Percentiles rank a stretch among this genome's conserved stretches.
These are phyloP conservation scores for Beroe ovata DNA, from an alignment of 37 sponge, comb jelly and placozoan species.

Conservation along the genomic window DNA sequence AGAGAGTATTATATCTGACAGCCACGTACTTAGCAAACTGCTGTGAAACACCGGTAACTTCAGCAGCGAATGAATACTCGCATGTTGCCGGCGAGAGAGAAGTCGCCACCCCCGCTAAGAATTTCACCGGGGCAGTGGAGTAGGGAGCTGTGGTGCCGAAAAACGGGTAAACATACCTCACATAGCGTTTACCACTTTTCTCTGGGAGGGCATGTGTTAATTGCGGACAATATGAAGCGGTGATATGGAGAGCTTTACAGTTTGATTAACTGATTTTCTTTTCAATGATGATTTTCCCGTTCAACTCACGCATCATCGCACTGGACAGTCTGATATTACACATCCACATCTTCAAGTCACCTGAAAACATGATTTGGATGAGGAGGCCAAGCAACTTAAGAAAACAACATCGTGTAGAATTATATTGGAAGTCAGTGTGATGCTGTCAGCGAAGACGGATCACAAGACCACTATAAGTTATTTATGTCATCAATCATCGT, in stretches of 20 bases:
- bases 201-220: not conserved
- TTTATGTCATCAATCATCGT: too few relatives aligned
- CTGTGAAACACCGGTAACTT: not conserved
- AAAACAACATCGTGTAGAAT: too few relatives aligned
- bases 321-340: conserved; percentile 8
- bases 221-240: too few relatives aligned
- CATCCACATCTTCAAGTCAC: not conserved
- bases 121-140: not conserved
- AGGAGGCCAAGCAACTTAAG: too few relatives aligned
- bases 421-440: too few relatives aligned
- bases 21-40: conserved; percentile 27
- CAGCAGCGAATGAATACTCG: conserved; percentile 25
- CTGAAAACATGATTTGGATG: too few relatives aligned
- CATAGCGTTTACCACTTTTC: conserved; percentile 3
- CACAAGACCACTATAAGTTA: too few relatives aligned
- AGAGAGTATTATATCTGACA: too few relatives aligned
- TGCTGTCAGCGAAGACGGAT: too few relatives aligned
- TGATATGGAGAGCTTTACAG: not conserved
- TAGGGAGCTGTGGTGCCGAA: conserved; percentile 43
- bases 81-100: conserved; percentile 3
- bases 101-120: conserved; percentile 10
- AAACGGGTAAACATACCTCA: conserved; percentile 28
- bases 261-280: not conserved
- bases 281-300: not conserved
- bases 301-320: not conserved